Conservation (phyloP, 2,797 vertebrate species). For the Dryobates pubescens region DNA sequence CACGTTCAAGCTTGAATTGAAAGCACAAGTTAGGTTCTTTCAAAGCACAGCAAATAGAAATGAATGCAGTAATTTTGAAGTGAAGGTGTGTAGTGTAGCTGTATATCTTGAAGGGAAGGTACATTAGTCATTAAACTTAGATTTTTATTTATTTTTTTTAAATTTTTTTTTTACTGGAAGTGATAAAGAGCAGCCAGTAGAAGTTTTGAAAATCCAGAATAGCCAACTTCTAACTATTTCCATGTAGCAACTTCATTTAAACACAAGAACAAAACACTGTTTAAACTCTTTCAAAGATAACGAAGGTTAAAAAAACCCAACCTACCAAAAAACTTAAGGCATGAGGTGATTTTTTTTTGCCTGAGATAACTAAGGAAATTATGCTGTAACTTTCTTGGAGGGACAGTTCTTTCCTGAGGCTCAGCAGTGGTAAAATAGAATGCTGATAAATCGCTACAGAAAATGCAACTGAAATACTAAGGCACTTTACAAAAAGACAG, state of each 20-base stretch:
- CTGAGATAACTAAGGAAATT: neutral
- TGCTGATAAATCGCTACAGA: neutral
- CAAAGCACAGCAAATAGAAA: neutral
- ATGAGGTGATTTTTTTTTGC: neutral
- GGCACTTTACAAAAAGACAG: neutral
- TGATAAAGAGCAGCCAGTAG: neutral
- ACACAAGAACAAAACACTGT: neutral
- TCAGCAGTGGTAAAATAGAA: neutral
- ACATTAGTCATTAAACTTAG: neutral
- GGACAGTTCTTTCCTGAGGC: neutral
- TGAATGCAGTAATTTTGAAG: neutral
- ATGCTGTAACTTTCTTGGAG: neutral
- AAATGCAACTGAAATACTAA: neutral
- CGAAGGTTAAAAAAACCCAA: neutral
- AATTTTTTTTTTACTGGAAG: neutral
- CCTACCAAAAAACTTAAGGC: neutral
- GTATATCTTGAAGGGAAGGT: neutral
- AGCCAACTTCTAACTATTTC: neutral
- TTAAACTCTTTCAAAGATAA: neutral
- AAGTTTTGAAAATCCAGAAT: neutral
- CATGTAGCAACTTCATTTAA: neutral
- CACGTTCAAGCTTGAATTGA: neutral
- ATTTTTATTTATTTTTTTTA: neutral
- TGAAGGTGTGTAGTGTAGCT: neutral
- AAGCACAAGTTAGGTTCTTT: neutral